Evolutionary conservation across 1,140 invertebrate species (phyloP).

Genomic region (Brachionus manjavacas): DNA sequence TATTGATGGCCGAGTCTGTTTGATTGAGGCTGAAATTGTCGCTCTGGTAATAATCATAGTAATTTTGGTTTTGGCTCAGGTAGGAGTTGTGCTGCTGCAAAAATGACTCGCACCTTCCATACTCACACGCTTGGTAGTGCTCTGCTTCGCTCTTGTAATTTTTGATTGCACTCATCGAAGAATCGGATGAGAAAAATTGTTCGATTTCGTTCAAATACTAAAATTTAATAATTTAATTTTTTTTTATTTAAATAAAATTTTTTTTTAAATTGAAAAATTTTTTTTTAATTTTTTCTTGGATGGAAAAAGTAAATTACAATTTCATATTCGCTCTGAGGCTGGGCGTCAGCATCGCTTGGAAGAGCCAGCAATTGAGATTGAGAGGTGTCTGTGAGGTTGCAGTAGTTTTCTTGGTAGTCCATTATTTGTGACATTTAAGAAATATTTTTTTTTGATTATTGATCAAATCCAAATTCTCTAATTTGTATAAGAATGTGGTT

Average conservation of each 20-base stretch:
- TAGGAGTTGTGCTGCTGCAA: background rate
- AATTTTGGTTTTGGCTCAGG: background rate
- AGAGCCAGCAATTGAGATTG: background rate
- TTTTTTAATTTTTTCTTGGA: too few species aligned
- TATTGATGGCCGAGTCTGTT: background rate
- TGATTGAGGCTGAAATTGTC: background rate
- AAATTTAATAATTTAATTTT: background rate
- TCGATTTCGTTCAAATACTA: conserved; percentile 38
- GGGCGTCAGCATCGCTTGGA: background rate
- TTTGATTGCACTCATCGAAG: background rate
- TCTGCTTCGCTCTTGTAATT: background rate
- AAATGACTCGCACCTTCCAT: background rate
- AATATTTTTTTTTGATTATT: background rate
- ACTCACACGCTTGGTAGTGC: background rate
- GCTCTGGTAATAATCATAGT: background rate
- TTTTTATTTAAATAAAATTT: too few species aligned
- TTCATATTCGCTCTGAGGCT: conserved; percentile 11
- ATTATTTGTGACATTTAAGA: background rate
- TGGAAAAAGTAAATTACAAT: background rate
- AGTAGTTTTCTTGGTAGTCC: background rate
- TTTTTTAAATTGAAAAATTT: too few species aligned
- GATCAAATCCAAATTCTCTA: background rate
- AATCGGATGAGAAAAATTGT: background rate
- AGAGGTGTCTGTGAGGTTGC: background rate
- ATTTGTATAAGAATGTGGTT: background rate